Percentiles rank a stretch among this genome's conserved stretches.
These are phyloP conservation scores for Solea solea DNA, from an alignment of 2,113 vertebrate genomes.

Conservation along the genomic window DNA sequence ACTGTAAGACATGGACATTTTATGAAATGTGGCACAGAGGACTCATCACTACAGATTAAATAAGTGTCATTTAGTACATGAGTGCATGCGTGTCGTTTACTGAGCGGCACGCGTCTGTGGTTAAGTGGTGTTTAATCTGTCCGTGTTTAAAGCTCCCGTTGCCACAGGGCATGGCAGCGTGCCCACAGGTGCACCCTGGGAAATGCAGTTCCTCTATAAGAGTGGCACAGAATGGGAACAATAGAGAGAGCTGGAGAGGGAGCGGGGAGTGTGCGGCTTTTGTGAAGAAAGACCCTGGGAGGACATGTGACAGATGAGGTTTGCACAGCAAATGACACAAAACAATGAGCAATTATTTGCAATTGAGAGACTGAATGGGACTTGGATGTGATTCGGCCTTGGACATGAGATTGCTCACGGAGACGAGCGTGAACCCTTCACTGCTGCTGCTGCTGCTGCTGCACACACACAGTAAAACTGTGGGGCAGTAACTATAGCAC, in stretches of 20 bases:
- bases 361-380: slow-evolving; percentile 56
- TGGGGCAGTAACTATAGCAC: too few species aligned
- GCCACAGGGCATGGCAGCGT: slow-evolving; percentile 13
- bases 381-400: slow-evolving; percentile 30
- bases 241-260: slow-evolving; percentile 1
- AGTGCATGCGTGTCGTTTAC: too few species aligned
- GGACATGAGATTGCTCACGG: background rate
- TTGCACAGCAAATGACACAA: slow-evolving; percentile 46
- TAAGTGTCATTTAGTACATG: too few species aligned
- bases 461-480: background rate
- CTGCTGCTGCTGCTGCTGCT: too few species aligned
- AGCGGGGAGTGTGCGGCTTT: slow-evolving; percentile 2
- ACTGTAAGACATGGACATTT: background rate
- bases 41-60: too few species aligned
- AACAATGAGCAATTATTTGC: slow-evolving; percentile 63
- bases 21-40: background rate
- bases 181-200: slow-evolving; percentile 48
- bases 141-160: slow-evolving; percentile 29
- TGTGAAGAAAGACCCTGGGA: slow-evolving; percentile 8
- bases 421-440: background rate
- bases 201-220: slow-evolving; percentile 27
- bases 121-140: background rate
- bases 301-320: slow-evolving; percentile 38
- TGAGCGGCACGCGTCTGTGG: background rate
- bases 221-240: background rate